These are phyloP conservation scores for Pantala flavescens DNA, from an alignment of 1,140 invertebrate species.

Conservation along the genomic window DNA sequence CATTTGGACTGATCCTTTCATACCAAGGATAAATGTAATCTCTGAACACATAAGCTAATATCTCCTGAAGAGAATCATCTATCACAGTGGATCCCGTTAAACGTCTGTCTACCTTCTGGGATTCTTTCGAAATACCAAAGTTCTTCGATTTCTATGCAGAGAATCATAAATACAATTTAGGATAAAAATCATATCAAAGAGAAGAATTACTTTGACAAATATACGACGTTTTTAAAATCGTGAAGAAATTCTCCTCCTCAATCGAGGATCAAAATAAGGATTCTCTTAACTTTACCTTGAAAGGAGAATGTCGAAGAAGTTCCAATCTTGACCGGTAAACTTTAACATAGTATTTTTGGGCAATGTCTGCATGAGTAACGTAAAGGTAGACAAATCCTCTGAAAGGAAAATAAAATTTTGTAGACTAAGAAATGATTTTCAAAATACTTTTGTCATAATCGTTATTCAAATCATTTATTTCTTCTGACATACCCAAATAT, in stretches of 20 bases:
- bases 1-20: conserved; percentile 41
- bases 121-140: neutral
- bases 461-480: too few species aligned
- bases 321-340: conserved; percentile 18
- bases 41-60: conserved; percentile 59
- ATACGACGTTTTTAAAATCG: too few species aligned
- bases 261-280: too few species aligned
- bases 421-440: too few species aligned
- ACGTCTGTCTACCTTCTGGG: conserved; percentile 37
- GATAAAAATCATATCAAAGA: too few species aligned
- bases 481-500: conserved; percentile 18
- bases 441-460: too few species aligned
- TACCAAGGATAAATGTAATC: conserved; percentile 61
- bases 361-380: conserved; percentile 17
- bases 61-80: conserved; percentile 60
- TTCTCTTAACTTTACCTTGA: neutral
- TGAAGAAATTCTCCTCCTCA: too few species aligned
- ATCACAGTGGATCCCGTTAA: conserved; percentile 56
- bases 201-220: too few species aligned
- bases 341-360: conserved; percentile 19
- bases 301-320: neutral
- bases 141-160: neutral
- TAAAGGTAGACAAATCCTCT: conserved; percentile 19
- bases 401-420: conserved; percentile 8
- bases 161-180: too few species aligned